Conservation (phyloP, 1,140 invertebrate species). For the Lerema accius region DNA sequence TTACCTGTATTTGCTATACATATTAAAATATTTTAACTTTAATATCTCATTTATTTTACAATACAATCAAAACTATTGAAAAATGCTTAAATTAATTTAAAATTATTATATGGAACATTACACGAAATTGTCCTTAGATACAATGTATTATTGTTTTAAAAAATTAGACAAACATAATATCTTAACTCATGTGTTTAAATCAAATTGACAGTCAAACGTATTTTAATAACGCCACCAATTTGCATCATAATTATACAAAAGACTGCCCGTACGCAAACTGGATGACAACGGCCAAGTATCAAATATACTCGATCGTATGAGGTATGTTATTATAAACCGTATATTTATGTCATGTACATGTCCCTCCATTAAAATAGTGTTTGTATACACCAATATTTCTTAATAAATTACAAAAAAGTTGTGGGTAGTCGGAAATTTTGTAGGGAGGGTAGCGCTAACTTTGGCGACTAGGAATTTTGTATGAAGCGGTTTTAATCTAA, state of each 20-base stretch:
- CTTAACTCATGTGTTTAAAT: no score
- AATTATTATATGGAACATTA: no score
- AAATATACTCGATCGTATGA: constrained; percentile 18
- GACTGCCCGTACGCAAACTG: constrained; percentile 4
- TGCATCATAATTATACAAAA: constrained; percentile 1
- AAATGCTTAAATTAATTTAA: no score
- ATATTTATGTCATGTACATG: constrained; percentile 19
- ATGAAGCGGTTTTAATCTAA: not conserved
- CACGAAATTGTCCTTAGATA: no score
- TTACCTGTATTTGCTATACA: not conserved
- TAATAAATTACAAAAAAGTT: not conserved
- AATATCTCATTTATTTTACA: no score
- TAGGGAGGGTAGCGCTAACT: not conserved
- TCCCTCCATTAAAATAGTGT: constrained; percentile 3
- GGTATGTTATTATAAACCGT: constrained; percentile 21
- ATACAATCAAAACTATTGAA: no score
- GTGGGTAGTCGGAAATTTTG: not conserved
- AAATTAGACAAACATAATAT: no score
- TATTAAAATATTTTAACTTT: no score
- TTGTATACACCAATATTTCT: constrained; percentile 12
- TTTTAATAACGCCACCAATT: not conserved
- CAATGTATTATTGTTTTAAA: no score
- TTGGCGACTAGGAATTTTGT: not conserved
- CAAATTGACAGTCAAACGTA: constrained; percentile 21
- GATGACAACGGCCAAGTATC: constrained; percentile 28